Conservation (phyloP, 2,113 vertebrate species). For the Nothocercus julius region DNA sequence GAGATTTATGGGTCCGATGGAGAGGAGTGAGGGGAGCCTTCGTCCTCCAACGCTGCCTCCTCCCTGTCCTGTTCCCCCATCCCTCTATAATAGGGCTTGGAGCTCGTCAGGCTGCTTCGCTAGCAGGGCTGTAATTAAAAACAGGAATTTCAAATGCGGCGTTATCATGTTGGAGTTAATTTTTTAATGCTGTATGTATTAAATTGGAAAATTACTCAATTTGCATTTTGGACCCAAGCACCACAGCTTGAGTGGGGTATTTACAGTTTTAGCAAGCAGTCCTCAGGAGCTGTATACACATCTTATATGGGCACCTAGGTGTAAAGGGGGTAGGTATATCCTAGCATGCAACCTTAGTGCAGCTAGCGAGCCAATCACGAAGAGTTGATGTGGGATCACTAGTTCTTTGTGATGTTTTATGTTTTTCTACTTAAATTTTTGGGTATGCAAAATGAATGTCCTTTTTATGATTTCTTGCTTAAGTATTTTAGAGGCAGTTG, state of each 20-base stretch:
- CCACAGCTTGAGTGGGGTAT: neutral
- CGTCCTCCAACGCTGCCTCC: neutral
- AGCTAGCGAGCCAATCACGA: neutral
- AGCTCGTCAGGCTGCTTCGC: neutral
- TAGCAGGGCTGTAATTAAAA: neutral
- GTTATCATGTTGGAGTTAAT: neutral
- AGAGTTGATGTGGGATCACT: neutral
- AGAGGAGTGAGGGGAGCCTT: neutral
- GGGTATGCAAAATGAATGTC: neutral
- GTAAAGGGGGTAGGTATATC: neutral
- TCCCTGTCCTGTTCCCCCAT: neutral
- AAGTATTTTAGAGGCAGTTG: neutral
- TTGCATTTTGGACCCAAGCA: neutral
- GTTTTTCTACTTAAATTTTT: neutral
- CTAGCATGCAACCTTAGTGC: neutral
- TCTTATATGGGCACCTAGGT: fast-evolving
- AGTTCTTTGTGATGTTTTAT: neutral
- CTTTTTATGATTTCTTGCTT: neutral
- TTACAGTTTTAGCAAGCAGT: neutral
- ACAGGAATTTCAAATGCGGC: neutral
- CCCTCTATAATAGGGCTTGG: fast-evolving
- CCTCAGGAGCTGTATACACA: neutral
- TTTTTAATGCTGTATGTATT: neutral
- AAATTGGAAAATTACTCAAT: neutral
- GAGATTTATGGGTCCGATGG: neutral